Conservation (phyloP, 2,888 invertebrate genomes). For the Nomada goodeniana region DNA sequence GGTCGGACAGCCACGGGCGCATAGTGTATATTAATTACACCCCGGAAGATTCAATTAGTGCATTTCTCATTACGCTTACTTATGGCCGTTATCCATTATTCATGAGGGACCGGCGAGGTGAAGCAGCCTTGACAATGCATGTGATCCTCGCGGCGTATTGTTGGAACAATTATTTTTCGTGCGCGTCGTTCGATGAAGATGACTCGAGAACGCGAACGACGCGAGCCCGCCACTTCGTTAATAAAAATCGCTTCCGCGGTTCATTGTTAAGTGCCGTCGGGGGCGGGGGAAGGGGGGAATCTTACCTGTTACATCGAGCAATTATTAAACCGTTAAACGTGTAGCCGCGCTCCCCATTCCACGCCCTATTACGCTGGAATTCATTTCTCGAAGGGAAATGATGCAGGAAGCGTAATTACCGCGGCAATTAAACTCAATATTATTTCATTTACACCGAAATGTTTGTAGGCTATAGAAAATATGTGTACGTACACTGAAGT, state of each 20-base stretch:
- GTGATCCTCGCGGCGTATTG: slow-evolving; percentile 56
- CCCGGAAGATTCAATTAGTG: slow-evolving; percentile 84
- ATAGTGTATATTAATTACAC: slow-evolving; percentile 83
- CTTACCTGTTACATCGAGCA: slow-evolving; percentile 21
- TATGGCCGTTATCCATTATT: slow-evolving; percentile 81
- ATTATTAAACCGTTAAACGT: slow-evolving; percentile 35
- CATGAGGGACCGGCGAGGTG: slow-evolving; percentile 75
- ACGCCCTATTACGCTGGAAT: not conserved
- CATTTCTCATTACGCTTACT: slow-evolving; percentile 83
- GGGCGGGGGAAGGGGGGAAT: slow-evolving; percentile 8
- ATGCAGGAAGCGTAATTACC: not conserved
- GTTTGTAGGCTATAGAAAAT: not conserved
- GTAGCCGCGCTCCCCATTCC: not conserved
- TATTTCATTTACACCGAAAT: not conserved
- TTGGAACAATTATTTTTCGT: slow-evolving; percentile 30
- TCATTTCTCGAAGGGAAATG: not conserved
- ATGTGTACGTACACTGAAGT: too few species aligned
- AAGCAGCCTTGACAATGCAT: slow-evolving; percentile 76
- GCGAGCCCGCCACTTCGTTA: slow-evolving; percentile 18
- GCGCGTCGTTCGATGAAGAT: slow-evolving; percentile 44
- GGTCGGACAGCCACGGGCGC: slow-evolving; percentile 72
- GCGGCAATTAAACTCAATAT: not conserved
- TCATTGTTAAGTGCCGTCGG: slow-evolving; percentile 32
- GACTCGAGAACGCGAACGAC: slow-evolving; percentile 32
- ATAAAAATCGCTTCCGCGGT: slow-evolving; percentile 34